Evolutionary conservation across 2,113 vertebrate species (phyloP).

Genomic region (Narcine bancroftii): DNA sequence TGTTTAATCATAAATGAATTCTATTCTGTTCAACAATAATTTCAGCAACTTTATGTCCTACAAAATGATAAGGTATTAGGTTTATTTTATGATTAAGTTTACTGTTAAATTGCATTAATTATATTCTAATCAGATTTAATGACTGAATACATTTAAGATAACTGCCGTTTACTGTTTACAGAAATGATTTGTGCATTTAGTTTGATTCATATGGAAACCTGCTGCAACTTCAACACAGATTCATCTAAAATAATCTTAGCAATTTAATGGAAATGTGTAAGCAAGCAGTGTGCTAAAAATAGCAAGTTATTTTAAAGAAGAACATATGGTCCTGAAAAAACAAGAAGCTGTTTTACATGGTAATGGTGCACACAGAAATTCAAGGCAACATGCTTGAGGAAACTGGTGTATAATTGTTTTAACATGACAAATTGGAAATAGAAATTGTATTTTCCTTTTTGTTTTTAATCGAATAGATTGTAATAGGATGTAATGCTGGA

Average conservation of each 20-base stretch:
- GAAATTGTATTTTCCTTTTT: background rate
- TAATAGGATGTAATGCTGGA: background rate
- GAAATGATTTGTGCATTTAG: constrained; percentile 37
- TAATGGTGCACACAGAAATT: constrained; percentile 43
- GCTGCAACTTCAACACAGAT: constrained; percentile 48
- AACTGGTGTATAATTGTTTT: background rate
- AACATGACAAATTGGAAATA: constrained; percentile 3
- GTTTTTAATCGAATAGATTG: background rate
- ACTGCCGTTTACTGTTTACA: constrained; percentile 35
- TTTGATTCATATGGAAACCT: constrained; percentile 42
- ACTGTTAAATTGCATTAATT: background rate
- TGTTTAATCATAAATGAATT: background rate
- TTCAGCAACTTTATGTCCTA: background rate
- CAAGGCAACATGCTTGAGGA: constrained; percentile 41
- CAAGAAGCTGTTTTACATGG: constrained; percentile 45
- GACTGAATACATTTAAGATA: constrained; percentile 20
- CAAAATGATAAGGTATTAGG: background rate
- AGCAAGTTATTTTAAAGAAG: constrained; percentile 63
- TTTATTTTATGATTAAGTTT: background rate
- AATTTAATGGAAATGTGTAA: constrained; percentile 53
- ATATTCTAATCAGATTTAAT: background rate
- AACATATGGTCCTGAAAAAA: constrained; percentile 60
- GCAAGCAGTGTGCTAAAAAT: constrained; percentile 63
- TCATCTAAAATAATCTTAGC: constrained; percentile 59
- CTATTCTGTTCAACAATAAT: background rate